Conservation (phyloP, 35 echinoderm and acorn worm genomes). For the Heliocidaris tuberculata region DNA sequence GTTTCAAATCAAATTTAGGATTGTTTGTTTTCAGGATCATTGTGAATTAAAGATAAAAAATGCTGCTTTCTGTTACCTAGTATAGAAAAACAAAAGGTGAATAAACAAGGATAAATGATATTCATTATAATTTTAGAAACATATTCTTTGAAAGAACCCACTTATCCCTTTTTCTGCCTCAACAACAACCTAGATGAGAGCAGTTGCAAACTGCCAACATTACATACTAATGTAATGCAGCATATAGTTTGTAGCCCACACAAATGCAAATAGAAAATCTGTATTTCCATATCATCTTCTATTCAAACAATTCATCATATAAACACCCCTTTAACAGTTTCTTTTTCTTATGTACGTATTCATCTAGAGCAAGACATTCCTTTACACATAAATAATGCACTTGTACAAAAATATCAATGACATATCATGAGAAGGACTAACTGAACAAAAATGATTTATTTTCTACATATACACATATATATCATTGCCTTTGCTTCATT, state of each 20-base stretch:
- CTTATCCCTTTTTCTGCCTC: too few species aligned
- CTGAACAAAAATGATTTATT: background rate
- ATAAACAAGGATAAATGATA: background rate
- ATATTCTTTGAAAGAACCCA: background rate
- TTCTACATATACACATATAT: background rate
- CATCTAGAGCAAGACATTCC: background rate
- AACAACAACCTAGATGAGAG: background rate
- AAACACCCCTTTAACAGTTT: background rate
- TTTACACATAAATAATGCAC: background rate
- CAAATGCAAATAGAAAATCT: background rate
- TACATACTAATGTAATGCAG: background rate
- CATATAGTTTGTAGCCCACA: background rate
- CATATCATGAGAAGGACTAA: background rate
- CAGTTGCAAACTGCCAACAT: background rate
- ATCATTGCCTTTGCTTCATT: background rate
- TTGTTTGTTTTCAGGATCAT: background rate
- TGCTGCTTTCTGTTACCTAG: background rate
- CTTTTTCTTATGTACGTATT: background rate
- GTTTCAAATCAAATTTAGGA: background rate
- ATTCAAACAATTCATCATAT: background rate
- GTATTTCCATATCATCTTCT: too few species aligned
- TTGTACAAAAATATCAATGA: background rate
- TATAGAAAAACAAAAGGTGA: background rate
- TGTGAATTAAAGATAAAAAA: background rate
- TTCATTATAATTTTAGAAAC: background rate